Evolutionary conservation across 2,797 vertebrate genomes (phyloP), one percentile per base, ranked within the genome.

Genomic region (Poeciliopsis paucimaculata): DNA sequence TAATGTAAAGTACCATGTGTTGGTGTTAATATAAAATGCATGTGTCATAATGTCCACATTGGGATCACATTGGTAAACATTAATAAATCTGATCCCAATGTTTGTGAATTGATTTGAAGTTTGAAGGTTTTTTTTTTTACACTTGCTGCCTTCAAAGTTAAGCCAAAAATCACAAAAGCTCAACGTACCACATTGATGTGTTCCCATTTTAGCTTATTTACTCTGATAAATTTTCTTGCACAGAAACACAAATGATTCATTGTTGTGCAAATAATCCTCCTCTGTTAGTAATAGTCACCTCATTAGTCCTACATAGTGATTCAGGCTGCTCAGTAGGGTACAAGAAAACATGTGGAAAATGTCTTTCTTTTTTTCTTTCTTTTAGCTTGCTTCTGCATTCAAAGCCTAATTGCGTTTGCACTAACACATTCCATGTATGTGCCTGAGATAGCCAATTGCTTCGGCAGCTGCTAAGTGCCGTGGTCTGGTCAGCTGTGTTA

Each of bases 291-390:
- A 80, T 75, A 80, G 66, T 79, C 78, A 80, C 80, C 84, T 93
- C 88, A 91, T 92, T 91, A 90, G 87, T 75, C 60, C 46, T 20
- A 45, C 68, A 78, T 87, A 82, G 84, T 79, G 80, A 88, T 66
- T 82, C 77, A 66, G 75, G 55, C 5, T 70, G 82, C 75, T 82
- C 82, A 89, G 86, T 82, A 87, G 80, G 55, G 80, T 62, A 82
- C 75, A 79, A 77, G 86, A 76, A 88, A 89, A 83, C 68, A 76
- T 2, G 64, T 75, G 72, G 87, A 89, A 84, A 72, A 76, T 31
- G 31, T 79, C 89, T 86, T 86, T 87, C 77, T 60, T 60, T 13
- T 15, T 31, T 31, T 81, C 89, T 86, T 86, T 87, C 78, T 90
- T 57, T n/a, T 5, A n/a, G 83, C 77, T 75, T 53, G 83, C 77